Conservation (phyloP, 2,888 invertebrate genomes). For the Priocnemis perturbator region DNA sequence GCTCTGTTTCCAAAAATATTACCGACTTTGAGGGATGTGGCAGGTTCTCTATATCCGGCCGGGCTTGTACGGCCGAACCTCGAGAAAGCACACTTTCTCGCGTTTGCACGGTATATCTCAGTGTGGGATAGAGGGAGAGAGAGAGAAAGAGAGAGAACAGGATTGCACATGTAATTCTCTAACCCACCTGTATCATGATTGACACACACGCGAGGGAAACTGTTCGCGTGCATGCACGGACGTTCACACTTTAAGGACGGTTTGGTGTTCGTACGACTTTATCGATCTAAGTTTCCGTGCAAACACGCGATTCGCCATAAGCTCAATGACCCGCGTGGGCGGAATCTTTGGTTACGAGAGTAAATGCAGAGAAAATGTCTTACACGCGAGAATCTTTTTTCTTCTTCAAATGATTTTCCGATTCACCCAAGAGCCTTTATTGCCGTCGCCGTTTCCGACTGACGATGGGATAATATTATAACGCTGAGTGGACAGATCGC, state of each 20-base stretch:
- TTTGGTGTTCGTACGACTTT: conserved; percentile 11
- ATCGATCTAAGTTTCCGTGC: conserved; percentile 46
- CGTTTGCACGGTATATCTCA: not conserved
- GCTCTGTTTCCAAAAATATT: too few species aligned
- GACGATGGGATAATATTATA: too few species aligned
- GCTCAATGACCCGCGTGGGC: conserved; percentile 61
- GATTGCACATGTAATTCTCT: not conserved
- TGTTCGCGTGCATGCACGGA: not conserved
- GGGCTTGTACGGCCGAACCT: too few species aligned
- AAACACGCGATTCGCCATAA: conserved; percentile 61
- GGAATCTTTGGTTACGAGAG: conserved; percentile 42
- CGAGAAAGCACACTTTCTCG: too few species aligned
- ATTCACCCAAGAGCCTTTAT: not conserved
- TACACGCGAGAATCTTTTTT: too few species aligned
- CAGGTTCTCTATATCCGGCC: too few species aligned
- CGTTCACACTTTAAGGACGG: not conserved
- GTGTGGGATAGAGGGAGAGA: not conserved
- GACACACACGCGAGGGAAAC: not conserved
- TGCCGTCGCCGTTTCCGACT: not conserved
- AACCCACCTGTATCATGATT: not conserved
- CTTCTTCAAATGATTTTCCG: too few species aligned
- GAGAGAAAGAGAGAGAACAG: not conserved
- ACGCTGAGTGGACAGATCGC: too few species aligned
- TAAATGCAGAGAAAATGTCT: conserved; percentile 19
- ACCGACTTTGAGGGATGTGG: too few species aligned